phyloP scores from a whole-genome alignment of 2,113 vertebrate species.

The Excalfactoria chinensis region DNA sequence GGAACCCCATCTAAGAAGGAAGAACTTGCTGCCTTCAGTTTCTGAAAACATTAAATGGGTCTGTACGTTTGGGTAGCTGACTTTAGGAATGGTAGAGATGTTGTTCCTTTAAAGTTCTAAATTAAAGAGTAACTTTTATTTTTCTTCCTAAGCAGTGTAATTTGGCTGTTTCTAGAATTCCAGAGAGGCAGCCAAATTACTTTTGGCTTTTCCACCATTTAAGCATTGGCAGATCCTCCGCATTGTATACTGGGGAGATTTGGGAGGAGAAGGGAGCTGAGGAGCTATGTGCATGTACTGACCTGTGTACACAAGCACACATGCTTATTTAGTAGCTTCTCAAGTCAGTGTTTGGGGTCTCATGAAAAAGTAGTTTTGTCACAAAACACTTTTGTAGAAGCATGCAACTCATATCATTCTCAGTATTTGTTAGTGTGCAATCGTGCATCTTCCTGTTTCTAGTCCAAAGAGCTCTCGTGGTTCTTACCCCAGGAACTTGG shows the following conservation, averaged over 20 bases:
- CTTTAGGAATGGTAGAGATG: not conserved
- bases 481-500: not conserved
- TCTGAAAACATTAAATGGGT: not conserved
- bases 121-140: not conserved
- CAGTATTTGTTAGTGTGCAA: not conserved
- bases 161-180: conserved; percentile 12
- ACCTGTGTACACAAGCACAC: not conserved
- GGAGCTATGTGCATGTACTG: not conserved
- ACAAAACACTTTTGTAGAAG: not conserved
- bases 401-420: rapidly evolving
- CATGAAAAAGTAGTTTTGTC: not conserved
- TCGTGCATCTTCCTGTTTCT: not conserved
- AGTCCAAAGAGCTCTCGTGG: not conserved
- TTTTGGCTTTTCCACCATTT: conserved; percentile 26
- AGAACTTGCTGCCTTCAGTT: not conserved
- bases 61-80: rapidly evolving
- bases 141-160: not conserved
- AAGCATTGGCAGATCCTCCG: conserved; percentile 37
- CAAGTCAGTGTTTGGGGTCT: not conserved
- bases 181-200: conserved; percentile 4
- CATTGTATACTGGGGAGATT: not conserved
- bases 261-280: not conserved
- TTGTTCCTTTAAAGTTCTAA: not conserved
- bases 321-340: not conserved
- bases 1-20: not conserved